phyloP scores from a whole-genome alignment of 2,113 vertebrate genomes.

The Girardinichthys multiradiatus region DNA sequence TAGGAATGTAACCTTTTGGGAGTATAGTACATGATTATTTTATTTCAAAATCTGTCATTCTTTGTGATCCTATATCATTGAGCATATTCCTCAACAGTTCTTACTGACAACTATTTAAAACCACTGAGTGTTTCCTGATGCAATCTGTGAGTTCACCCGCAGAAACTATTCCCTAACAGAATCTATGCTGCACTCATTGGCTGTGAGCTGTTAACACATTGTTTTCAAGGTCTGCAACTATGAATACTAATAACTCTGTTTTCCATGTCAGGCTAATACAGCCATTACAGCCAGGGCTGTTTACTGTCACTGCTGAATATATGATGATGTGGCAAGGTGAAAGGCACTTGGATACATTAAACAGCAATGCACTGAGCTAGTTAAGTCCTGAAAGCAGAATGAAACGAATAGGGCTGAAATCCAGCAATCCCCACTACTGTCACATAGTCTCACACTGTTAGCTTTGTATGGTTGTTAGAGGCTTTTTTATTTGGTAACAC shows the following conservation, averaged over 20 bases:
- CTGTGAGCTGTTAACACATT: conserved; percentile 25
- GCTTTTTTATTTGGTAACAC: conserved; percentile 3
- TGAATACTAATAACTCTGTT: conserved; percentile 58
- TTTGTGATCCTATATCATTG: neutral
- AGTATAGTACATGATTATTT: too few species aligned
- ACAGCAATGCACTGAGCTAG: conserved; percentile 51
- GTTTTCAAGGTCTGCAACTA: conserved; percentile 21
- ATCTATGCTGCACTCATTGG: conserved; percentile 12
- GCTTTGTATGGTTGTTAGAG: conserved; percentile 14
- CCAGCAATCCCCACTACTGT: conserved; percentile 14
- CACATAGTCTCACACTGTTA: conserved; percentile 6
- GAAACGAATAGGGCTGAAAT: conserved; percentile 35
- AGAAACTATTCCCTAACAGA: conserved; percentile 8
- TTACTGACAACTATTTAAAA: neutral
- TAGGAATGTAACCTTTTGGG: too few species aligned
- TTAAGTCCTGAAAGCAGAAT: conserved; percentile 46
- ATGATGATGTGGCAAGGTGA: conserved; percentile 45
- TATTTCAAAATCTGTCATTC: conserved; percentile 2
- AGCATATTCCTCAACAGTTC: neutral
- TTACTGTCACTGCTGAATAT: conserved; percentile 45
- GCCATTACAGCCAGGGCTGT: conserved; percentile 45
- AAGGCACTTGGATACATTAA: conserved; percentile 44
- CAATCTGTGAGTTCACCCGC: conserved; percentile 17
- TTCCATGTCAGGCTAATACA: conserved; percentile 44
- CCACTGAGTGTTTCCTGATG: neutral